Percentiles rank a stretch among this genome's conserved stretches.
Conservation (phyloP, 2,797 vertebrate genomes). For the Oreochromis grahami region DNA sequence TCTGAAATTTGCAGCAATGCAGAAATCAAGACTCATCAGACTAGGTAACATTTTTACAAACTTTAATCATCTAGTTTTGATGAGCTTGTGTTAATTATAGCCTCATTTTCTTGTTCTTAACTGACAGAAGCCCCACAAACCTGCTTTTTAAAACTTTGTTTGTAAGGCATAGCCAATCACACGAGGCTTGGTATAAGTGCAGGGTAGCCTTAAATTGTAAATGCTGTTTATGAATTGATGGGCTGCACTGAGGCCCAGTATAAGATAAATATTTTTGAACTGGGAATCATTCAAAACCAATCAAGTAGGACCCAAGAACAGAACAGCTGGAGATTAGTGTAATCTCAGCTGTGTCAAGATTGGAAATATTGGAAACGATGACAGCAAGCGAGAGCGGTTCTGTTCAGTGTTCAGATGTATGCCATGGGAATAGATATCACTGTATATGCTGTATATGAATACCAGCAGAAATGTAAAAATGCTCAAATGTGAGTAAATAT, state of each 20-base stretch:
- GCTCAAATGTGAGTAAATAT: not conserved
- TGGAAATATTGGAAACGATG: not conserved
- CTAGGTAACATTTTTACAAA: not conserved
- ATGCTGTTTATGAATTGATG: not conserved
- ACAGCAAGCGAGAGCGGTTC: not conserved
- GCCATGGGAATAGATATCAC: not conserved
- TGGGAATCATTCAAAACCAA: not conserved
- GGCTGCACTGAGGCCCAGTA: not conserved
- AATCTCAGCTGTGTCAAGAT: not conserved
- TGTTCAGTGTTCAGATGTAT: not conserved
- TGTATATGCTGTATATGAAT: not conserved
- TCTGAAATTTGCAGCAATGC: not conserved
- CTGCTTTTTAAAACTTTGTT: not conserved
- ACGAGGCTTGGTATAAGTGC: not conserved
- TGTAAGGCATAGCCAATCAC: not conserved
- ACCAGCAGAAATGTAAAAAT: not conserved
- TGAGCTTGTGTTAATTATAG: not conserved
- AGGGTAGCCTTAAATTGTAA: not conserved
- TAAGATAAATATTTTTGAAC: not conserved
- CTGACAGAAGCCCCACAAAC: not conserved
- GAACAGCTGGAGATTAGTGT: not conserved
- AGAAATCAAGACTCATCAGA: not conserved
- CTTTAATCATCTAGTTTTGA: not conserved
- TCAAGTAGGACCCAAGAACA: not conserved
- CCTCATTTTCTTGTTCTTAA: not conserved